Base-by-base conservation (phyloP, 2,113 vertebrate species). In the Myrmecophaga tridactyla region DNA sequence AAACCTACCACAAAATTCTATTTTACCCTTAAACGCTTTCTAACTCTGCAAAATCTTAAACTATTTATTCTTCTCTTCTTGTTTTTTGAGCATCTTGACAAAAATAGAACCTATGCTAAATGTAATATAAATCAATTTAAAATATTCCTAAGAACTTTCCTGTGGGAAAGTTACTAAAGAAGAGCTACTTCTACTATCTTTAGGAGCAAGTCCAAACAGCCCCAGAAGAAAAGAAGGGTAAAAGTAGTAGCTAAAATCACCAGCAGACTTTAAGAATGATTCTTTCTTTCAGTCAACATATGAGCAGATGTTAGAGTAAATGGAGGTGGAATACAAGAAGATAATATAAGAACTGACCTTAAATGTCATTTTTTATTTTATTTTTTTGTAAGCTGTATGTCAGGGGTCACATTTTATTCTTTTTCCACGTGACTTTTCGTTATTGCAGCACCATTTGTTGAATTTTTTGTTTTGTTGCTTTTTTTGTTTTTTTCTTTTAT, bases 271-370 rank as follows among this genome's bases (percentile, higher is more conserved):
- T 21, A 92, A 39, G 23, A 34, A 65, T 53, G 58, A 56, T 67
- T 89, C 46, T 76, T 81, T 58, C 41, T 56, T 69, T 92, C n/a
- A 60, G 60, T 72, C 78, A 95, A 92, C n/a, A 86, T 46, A 83
- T 23, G 23, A 69, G 27, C 13, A 78, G 21, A 41, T 73, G 12
- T 41, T 70, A 43, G 46, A 87, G 20, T 60, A 86, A 87, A 78
- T 7, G 25, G 11, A 83, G 15, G 21, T 9, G 60, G 27, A 3
- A 62, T 17, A 62, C 23, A 27, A 62, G 7, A 62, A 62, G 31
- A 63, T 36, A 83, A 53, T 20, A 0, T 53, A 84, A 88, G 27
- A 88, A 70, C 48, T 56, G 53, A 73, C 80, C 39, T 84, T 62
- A 86, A 81, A 70, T 62, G 36, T 9, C 25, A 77, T n/a, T n/a